These are phyloP conservation scores for Microcebus jonahi DNA, from an alignment of 2,113 vertebrate species.

Conservation along the genomic window DNA sequence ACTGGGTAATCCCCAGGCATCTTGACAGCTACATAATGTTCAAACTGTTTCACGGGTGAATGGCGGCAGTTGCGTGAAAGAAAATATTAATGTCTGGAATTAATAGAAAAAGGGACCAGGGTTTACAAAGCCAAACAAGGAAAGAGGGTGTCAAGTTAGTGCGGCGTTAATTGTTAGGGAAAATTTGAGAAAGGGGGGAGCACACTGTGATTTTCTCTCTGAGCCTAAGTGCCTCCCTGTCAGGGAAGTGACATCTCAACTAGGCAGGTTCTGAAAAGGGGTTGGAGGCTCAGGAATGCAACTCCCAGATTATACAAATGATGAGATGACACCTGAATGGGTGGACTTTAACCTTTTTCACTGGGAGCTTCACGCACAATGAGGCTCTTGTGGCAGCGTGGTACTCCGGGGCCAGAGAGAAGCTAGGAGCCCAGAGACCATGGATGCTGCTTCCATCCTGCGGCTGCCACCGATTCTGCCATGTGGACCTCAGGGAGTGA, in stretches of 20 bases:
- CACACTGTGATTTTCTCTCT: constrained; percentile 44
- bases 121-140: constrained; percentile 86
- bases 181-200: constrained; percentile 84
- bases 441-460: not conserved
- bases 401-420: accelerated
- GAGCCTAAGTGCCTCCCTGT: constrained; percentile 87
- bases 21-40: constrained; percentile 98
- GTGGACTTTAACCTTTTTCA: constrained; percentile 7
- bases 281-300: not conserved
- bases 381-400: not conserved
- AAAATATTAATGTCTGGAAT: constrained; percentile 94
- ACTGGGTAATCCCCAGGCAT: constrained; percentile 96
- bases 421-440: accelerated
- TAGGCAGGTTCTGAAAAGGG: constrained; percentile 80
- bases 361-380: accelerated
- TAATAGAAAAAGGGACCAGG: constrained; percentile 84
- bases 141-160: constrained; percentile 90
- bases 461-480: accelerated
- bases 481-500: accelerated
- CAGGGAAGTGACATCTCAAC: constrained; percentile 91
- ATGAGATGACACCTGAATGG: constrained; percentile 67
- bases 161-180: constrained; percentile 90
- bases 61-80: constrained; percentile 88
- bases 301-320: constrained; percentile 24
- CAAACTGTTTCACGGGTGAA: constrained; percentile 92